A percentile compares a stretch with the other conserved stretches of the same genome.
These are phyloP conservation scores for Lamprotornis superbus DNA, from an alignment of 2,113 vertebrate species.

Conservation along the genomic window DNA sequence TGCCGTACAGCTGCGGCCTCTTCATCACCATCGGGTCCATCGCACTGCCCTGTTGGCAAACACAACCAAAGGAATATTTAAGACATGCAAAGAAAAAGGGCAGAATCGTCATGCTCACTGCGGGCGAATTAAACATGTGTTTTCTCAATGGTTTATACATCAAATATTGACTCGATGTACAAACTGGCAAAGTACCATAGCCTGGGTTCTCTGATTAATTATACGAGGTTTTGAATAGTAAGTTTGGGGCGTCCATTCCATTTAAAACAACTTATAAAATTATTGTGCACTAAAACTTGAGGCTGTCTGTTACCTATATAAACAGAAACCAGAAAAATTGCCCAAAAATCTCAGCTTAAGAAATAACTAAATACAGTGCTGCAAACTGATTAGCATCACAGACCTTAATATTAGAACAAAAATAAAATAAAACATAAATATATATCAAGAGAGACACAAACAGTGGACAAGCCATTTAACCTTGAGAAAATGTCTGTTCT, in stretches of 20 bases:
- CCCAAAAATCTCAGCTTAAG: neutral
- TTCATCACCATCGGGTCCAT: slow-evolving; percentile 98
- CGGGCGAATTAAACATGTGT: rapidly evolving
- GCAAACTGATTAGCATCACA: neutral
- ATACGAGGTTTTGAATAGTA: neutral
- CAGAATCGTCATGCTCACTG: neutral
- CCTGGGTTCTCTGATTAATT: neutral
- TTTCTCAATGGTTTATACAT: neutral
- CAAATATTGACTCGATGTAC: neutral
- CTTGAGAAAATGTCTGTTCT: neutral
- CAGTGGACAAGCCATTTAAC: neutral
- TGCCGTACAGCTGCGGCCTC: slow-evolving; percentile 92
- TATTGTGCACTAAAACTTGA: neutral
- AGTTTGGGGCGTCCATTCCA: neutral
- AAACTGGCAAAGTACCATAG: neutral
- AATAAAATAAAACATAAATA: neutral
- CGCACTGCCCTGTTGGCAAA: slow-evolving; percentile 82
- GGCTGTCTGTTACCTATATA: neutral
- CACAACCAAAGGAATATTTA: neutral
- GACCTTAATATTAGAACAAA: neutral
- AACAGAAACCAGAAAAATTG: neutral
- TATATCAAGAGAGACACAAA: neutral
- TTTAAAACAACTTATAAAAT: neutral
- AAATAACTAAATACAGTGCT: neutral
- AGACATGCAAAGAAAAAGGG: neutral